phyloP scores from a whole-genome alignment of 2,113 vertebrate species.

The Microcebus murinus region DNA sequence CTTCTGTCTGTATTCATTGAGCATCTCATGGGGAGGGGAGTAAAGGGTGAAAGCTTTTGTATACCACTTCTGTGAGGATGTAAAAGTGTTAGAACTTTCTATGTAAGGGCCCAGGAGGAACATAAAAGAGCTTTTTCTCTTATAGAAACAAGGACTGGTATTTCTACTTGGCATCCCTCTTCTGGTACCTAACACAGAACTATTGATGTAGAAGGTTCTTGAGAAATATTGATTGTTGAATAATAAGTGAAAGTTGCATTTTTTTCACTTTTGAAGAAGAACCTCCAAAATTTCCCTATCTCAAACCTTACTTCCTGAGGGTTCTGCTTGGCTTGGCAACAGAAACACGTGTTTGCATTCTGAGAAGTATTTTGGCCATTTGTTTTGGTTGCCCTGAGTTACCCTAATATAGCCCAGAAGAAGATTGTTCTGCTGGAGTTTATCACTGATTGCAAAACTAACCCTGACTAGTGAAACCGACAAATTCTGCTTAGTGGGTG shows the following conservation, averaged over 20 bases:
- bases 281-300: neutral
- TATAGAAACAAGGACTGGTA: neutral
- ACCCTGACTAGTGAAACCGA: conserved; percentile 1
- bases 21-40: neutral
- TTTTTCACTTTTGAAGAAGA: conserved; percentile 41
- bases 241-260: conserved; percentile 28
- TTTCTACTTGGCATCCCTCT: neutral
- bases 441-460: conserved; percentile 56
- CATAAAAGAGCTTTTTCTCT: neutral
- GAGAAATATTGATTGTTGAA: conserved; percentile 26
- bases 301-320: conserved; percentile 28
- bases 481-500: neutral
- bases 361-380: conserved; percentile 44
- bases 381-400: conserved; percentile 49
- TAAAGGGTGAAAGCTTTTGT: neutral
- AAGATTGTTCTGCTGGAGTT: neutral
- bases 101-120: conserved; percentile 5
- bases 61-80: neutral
- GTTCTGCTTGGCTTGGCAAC: conserved; percentile 34
- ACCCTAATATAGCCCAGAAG: neutral
- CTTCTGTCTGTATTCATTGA: conserved; percentile 6
- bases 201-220: neutral
- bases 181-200: neutral
- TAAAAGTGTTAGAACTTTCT: conserved; percentile 7
- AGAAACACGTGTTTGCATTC: conserved; percentile 31